Evolutionary conservation across 2,797 vertebrate genomes (phyloP).

Genomic region (Sternarchorhynchus goeldii): DNA sequence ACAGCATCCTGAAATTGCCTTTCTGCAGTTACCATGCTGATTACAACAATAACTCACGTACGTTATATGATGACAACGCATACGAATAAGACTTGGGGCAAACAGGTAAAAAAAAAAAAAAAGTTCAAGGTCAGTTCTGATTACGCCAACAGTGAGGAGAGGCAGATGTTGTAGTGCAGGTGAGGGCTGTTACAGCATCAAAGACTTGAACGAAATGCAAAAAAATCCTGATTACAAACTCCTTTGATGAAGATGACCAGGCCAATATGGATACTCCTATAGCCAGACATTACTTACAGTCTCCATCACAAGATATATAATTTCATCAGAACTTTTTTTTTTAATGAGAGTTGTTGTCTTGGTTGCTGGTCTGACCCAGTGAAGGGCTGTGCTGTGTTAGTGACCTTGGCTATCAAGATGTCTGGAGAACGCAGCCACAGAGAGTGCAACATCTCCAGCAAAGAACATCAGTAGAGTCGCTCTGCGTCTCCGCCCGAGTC

Average conservation of each 20-base stretch:
- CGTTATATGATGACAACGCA: not conserved
- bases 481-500: not conserved
- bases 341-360: too few relatives aligned
- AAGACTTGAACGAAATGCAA: too few relatives aligned
- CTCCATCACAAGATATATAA: too few relatives aligned
- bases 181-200: too few relatives aligned
- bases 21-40: constrained; percentile 12
- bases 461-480: not conserved
- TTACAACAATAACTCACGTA: not conserved
- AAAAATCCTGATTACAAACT: too few relatives aligned
- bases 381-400: not conserved
- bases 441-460: not conserved
- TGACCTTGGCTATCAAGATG: constrained; percentile 2
- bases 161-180: too few relatives aligned
- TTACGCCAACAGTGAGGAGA: too few relatives aligned
- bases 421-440: not conserved
- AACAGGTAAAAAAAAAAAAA: not conserved
- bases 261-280: too few relatives aligned
- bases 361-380: not conserved
- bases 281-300: too few relatives aligned
- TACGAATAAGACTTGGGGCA: not conserved
- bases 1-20: not conserved
- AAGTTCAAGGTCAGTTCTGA: not conserved
- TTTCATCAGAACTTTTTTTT: too few relatives aligned
- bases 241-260: too few relatives aligned